These are phyloP conservation scores for Bradypus variegatus DNA, from an alignment of 2,797 vertebrate genomes.

Conservation along the genomic window DNA sequence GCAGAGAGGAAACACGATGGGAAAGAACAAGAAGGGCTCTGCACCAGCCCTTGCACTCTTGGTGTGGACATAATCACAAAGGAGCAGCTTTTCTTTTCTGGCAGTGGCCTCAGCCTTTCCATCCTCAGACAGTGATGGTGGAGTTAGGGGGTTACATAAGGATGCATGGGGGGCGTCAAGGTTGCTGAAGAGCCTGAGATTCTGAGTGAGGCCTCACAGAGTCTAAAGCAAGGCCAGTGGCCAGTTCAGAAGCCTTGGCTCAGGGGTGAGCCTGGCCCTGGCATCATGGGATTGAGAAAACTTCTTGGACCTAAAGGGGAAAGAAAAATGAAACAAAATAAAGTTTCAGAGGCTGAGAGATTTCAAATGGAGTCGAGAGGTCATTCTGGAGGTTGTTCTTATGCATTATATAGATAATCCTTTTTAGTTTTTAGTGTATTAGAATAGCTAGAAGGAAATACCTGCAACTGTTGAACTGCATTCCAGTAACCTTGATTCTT, in stretches of 20 bases:
- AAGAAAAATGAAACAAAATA: too few species aligned
- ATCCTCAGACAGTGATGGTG: background rate
- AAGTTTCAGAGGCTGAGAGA: too few species aligned
- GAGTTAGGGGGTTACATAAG: background rate
- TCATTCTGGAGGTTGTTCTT: too few species aligned
- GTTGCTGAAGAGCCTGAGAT: background rate
- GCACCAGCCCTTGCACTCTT: background rate
- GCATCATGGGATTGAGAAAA: too few species aligned
- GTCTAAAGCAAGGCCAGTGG: background rate
- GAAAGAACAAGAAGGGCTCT: background rate
- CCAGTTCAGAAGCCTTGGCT: background rate
- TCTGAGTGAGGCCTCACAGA: background rate
- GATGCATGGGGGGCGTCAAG: background rate
- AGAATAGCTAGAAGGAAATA: too few species aligned
- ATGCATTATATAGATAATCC: too few species aligned
- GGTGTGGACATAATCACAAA: background rate
- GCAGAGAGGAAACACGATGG: background rate
- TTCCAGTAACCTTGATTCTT: too few species aligned
- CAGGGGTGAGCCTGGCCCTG: background rate
- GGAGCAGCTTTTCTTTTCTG: background rate
- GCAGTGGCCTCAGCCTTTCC: background rate
- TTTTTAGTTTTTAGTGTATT: too few species aligned
- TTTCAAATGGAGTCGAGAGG: too few species aligned
- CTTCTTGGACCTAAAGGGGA: too few species aligned
- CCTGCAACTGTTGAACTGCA: too few species aligned